A percentile compares a stretch with the other conserved stretches of the same genome.
Conservation (phyloP, 2,797 vertebrate genomes). For the Acanthurus tractus region DNA sequence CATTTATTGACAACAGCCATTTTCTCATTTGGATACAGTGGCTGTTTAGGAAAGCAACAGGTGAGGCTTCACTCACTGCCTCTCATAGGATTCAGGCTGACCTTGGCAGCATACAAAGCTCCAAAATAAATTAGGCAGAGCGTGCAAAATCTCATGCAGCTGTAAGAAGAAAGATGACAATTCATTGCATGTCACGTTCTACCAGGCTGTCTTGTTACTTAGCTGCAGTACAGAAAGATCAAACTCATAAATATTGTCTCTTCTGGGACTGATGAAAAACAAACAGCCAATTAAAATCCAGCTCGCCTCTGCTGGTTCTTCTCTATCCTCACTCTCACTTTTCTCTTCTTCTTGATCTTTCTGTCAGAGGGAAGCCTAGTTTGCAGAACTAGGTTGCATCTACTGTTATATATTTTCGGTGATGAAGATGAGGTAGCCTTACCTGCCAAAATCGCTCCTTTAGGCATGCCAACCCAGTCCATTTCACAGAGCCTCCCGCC, state of each 20-base stretch:
- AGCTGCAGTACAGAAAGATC: constrained; percentile 78
- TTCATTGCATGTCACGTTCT: constrained; percentile 57
- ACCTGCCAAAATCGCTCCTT: constrained; percentile 38
- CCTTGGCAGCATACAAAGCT: not conserved
- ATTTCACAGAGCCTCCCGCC: not conserved
- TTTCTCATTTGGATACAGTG: not conserved
- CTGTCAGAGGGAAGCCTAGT: constrained; percentile 61
- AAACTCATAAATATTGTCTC: constrained; percentile 86
- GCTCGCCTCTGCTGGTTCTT: constrained; percentile 49
- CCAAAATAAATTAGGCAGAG: not conserved
- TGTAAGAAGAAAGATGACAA: constrained; percentile 16
- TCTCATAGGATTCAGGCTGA: constrained; percentile 2
- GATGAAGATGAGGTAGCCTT: constrained; percentile 51
- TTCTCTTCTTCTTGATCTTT: constrained; percentile 37
- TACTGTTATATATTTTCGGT: constrained; percentile 72
- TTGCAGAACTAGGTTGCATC: constrained; percentile 69
- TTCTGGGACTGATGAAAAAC: constrained; percentile 82
- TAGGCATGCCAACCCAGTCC: constrained; percentile 30
- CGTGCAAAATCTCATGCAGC: constrained; percentile 38
- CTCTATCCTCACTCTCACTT: constrained; percentile 35
- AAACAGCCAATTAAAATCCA: constrained; percentile 85
- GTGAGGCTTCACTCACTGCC: constrained; percentile 2
- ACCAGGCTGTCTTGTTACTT: constrained; percentile 61
- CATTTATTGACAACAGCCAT: constrained; percentile 17
- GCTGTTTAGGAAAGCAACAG: constrained; percentile 3